Base-by-base conservation (phyloP, 2,113 vertebrate genomes). In the Colistium nudipinnis region DNA sequence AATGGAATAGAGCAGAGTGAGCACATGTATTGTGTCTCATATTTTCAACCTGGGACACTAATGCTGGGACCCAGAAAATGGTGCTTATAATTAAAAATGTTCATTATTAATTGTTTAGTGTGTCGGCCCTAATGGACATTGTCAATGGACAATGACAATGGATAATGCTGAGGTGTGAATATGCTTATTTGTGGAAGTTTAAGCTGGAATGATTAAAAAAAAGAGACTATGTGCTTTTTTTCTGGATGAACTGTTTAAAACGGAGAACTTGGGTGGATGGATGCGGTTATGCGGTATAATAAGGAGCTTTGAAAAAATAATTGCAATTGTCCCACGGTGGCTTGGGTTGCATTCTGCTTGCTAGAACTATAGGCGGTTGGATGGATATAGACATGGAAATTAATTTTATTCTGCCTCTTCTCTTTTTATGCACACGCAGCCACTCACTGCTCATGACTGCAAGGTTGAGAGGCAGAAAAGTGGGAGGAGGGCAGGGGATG, bases 391-490 rank as follows among this genome's bases (percentile, higher is more conserved):
- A 73, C 43, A 33, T 12, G 14, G 28, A 70, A 88, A 81, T 74
- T 79, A 70, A 87, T 84, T 86, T 70, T 71, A 80, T 74, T 55
- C 54, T 54, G 72, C 56, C 27, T 25, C 62, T 70, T 65, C 38
- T 63, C 25, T 43, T 65, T 79, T 68, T 22, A 77, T 79, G 76
- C 74, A 84, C 69, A 62, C 48, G 61, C 66, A 60, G 76, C 61
- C 16, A 57, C 70, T 80, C 70, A 10, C 31, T 57, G 41, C 62
- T 78, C 36, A 30, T 52, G 70, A 77, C 70, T 74, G 78, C 70
- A 16, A 60, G 65, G 74, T 52, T 51, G 48, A 81, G 43, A 55
- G 69, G 33, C 2, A 10, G 47, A 45, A 56, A 69, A 54, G 62
- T 62, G 16, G 51, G 22, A 44, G 43, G 66, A 70, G 20, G 48